Evolutionary conservation across 37 sponge, comb jelly and placozoan genomes (phyloP).

Genomic region (Crambe crambe): DNA sequence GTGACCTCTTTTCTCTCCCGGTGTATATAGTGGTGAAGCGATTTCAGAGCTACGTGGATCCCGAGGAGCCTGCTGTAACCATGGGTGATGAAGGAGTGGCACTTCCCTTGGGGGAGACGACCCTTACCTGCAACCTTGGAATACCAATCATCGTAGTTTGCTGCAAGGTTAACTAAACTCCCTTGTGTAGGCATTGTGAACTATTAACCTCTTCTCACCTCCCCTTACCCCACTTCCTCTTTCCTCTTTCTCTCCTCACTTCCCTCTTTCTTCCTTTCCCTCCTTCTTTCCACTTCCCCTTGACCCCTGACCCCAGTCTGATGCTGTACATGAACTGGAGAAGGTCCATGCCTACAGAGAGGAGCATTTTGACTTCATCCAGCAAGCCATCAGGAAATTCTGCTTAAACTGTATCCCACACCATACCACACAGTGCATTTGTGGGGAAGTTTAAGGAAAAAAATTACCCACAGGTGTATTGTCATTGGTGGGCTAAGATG

Average conservation of each 20-base stretch:
- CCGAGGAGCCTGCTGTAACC: conserved; percentile 45
- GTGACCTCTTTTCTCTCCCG: not conserved
- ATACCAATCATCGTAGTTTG: conserved; percentile 92
- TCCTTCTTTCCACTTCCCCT: not conserved
- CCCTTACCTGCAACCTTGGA: conserved; percentile 88
- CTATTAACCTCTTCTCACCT: not conserved
- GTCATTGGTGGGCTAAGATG: too few species aligned
- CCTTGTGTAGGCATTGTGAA: not conserved
- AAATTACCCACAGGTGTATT: too few species aligned
- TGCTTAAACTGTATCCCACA: conserved; percentile 89
- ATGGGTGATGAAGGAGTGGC: conserved; percentile 55
- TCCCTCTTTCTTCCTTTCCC: not conserved
- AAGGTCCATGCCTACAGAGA: conserved; percentile 93
- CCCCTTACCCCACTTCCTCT: not conserved
- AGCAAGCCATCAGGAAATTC: conserved; percentile 93
- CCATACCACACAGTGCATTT: not conserved
- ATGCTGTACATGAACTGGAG: conserved; percentile 73
- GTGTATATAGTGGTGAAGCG: conserved; percentile 56
- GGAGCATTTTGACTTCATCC: conserved; percentile 95
- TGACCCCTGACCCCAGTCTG: conserved; percentile 12
- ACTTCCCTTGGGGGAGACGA: conserved; percentile 87
- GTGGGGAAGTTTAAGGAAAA: too few species aligned
- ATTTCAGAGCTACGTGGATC: conserved; percentile 80
- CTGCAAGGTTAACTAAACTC: conserved; percentile 69
- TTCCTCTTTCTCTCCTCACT: not conserved